Conservation (phyloP, 2,888 invertebrate genomes). For the Dryocosmus kuriphilus region DNA sequence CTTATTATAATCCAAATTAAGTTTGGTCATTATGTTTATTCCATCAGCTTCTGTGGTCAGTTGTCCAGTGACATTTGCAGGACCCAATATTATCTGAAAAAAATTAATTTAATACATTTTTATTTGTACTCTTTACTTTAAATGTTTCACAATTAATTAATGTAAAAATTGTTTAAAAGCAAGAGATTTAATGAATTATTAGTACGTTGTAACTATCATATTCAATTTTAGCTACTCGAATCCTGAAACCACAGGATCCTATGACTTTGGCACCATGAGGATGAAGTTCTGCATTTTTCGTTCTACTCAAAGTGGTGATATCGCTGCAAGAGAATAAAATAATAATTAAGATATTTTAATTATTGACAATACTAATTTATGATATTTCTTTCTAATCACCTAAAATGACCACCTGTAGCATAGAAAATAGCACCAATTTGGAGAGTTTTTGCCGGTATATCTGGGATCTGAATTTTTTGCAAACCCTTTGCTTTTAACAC, state of each 20-base stretch:
- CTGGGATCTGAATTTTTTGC: too few relatives aligned
- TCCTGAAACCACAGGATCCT: conserved; percentile 56
- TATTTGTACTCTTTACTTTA: too few relatives aligned
- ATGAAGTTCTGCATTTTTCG: conserved; percentile 52
- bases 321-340: conserved; percentile 53
- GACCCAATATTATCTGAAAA: conserved; percentile 54
- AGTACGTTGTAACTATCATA: conserved; percentile 60
- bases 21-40: conserved; percentile 46
- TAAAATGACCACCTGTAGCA: too few relatives aligned
- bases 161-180: too few relatives aligned
- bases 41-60: conserved; percentile 53
- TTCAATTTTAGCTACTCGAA: conserved; percentile 50
- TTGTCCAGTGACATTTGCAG: conserved; percentile 50
- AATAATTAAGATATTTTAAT: not conserved
- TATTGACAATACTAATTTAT: not conserved
- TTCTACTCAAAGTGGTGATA: conserved; percentile 58
- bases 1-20: conserved; percentile 55
- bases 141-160: too few relatives aligned
- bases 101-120: too few relatives aligned
- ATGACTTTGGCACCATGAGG: conserved; percentile 51
- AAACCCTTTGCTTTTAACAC: too few relatives aligned
- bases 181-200: too few relatives aligned
- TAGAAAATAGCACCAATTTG: too few relatives aligned
- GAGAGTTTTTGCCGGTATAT: too few relatives aligned
- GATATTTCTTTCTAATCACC: too few relatives aligned